Conservation (phyloP, 2,888 invertebrate species). For the Drosophila kuntzei region DNA sequence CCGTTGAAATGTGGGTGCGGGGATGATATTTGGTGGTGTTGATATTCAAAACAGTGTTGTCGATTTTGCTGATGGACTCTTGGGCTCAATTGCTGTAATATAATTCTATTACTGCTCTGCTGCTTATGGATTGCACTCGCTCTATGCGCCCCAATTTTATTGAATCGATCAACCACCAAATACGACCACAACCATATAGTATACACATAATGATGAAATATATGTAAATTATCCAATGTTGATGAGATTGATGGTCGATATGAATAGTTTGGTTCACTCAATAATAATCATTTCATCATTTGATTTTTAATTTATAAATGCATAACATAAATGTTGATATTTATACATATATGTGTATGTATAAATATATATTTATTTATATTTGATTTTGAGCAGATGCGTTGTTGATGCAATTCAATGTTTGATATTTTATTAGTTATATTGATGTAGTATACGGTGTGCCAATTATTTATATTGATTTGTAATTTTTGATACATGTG, state of each 20-base stretch:
- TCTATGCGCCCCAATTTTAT: slow-evolving; percentile 23
- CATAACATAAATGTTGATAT: background rate
- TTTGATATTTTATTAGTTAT: slow-evolving; percentile 1
- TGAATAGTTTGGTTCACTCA: slow-evolving; percentile 17
- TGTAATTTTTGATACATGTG: slow-evolving; percentile 15
- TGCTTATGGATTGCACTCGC: slow-evolving; percentile 23
- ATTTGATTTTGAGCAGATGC: slow-evolving; percentile 6
- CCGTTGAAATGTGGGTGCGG: slow-evolving; percentile 35
- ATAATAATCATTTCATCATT: slow-evolving; percentile 7
- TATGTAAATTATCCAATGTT: background rate
- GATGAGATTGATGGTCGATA: slow-evolving; percentile 16
- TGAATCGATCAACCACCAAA: slow-evolving; percentile 11
- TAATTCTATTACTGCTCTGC: slow-evolving; percentile 42
- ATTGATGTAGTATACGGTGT: slow-evolving; percentile 2
- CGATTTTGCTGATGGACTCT: slow-evolving; percentile 25
- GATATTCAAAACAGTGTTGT: slow-evolving; percentile 22
- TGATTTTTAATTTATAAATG: background rate
- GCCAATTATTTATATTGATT: slow-evolving; percentile 24
- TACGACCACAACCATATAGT: background rate
- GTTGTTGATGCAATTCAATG: background rate
- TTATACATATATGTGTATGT: background rate
- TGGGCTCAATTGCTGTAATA: slow-evolving; percentile 47
- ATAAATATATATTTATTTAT: background rate
- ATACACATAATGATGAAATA: background rate
- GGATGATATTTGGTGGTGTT: slow-evolving; percentile 39